Conservation (phyloP, 2,797 vertebrate genomes). For the Schizopygopsis malacanthus region DNA sequence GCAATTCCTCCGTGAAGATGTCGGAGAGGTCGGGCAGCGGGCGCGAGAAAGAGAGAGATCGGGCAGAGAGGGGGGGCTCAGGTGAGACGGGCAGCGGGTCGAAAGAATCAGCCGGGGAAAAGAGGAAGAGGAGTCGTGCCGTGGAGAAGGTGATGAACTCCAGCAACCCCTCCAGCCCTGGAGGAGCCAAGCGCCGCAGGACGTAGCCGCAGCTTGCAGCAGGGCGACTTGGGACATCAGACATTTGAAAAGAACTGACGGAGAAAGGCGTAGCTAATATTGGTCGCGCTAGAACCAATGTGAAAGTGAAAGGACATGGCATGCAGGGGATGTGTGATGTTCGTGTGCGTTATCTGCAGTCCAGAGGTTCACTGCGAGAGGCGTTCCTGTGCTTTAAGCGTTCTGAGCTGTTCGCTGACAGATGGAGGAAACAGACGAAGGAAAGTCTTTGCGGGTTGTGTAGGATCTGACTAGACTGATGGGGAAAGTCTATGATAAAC, state of each 20-base stretch:
- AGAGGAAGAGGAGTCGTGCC: slow-evolving; percentile 86
- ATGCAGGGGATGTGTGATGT: slow-evolving; percentile 27
- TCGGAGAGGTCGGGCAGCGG: slow-evolving; percentile 77
- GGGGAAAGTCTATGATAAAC: slow-evolving; percentile 10
- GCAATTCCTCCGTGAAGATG: slow-evolving; percentile 79
- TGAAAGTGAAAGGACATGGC: slow-evolving; percentile 28
- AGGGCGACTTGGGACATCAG: slow-evolving; percentile 22
- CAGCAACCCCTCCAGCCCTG: slow-evolving; percentile 87
- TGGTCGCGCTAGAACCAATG: slow-evolving; percentile 18
- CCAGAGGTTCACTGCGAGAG: slow-evolving; percentile 29
- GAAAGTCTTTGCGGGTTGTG: slow-evolving; percentile 27
- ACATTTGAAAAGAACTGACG: slow-evolving; percentile 36
- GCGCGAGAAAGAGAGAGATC: slow-evolving; percentile 83
- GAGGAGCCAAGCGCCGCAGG: slow-evolving; percentile 84
- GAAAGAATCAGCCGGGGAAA: slow-evolving; percentile 84
- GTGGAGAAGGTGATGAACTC: slow-evolving; percentile 85
- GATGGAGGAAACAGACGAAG: slow-evolving; percentile 12
- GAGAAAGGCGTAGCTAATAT: slow-evolving; percentile 40
- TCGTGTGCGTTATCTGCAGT: slow-evolving; percentile 43
- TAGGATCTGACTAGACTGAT: slow-evolving; percentile 25
- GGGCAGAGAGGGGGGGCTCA: slow-evolving; percentile 81
- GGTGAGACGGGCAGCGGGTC: slow-evolving; percentile 78
- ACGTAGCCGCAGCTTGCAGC: slow-evolving; percentile 67
- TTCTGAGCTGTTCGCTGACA: slow-evolving; percentile 25
- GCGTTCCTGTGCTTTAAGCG: slow-evolving; percentile 14